Percentiles rank a stretch among this genome's conserved stretches.
Conservation (phyloP, 1,140 invertebrate species). For the Oncopodura yosiiana region DNA sequence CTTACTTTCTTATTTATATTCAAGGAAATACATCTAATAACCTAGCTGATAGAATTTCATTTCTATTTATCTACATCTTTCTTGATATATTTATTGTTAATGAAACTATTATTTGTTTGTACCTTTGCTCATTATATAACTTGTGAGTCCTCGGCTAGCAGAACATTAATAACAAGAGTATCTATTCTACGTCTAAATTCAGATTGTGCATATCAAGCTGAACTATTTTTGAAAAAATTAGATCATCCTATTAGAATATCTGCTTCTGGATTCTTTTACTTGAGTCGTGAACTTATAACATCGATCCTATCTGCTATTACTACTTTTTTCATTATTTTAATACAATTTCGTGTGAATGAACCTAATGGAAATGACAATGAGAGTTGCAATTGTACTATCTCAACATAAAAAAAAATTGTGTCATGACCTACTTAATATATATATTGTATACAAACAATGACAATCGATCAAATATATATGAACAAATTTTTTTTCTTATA, state of each 20-base stretch:
- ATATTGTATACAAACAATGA: too few relatives aligned
- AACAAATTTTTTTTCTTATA: too few relatives aligned
- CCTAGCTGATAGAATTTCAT: too few relatives aligned
- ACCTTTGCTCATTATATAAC: slow-evolving; percentile 5
- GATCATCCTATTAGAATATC: slow-evolving; percentile 2
- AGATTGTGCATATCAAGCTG: slow-evolving; percentile 14
- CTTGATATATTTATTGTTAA: slow-evolving; percentile 8
- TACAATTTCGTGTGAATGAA: slow-evolving; percentile 15
- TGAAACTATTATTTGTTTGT: slow-evolving; percentile 10
- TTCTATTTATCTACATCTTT: slow-evolving; percentile 2
- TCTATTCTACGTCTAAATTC: background rate
- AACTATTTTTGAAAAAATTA: slow-evolving; percentile 22
- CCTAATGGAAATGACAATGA: too few relatives aligned
- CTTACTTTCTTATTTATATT: slow-evolving; percentile 16
- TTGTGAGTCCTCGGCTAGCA: background rate
- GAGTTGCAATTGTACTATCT: too few relatives aligned
- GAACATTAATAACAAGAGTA: slow-evolving; percentile 2
- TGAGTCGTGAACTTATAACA: slow-evolving; percentile 14
- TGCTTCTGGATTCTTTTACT: slow-evolving; percentile 17
- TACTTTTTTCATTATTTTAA: slow-evolving; percentile 21
- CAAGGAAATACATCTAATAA: background rate
- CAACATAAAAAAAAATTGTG: too few relatives aligned
- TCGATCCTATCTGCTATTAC: slow-evolving; percentile 20
- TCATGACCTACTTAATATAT: too few relatives aligned
- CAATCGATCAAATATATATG: too few relatives aligned